Evolutionary conservation across 2,113 vertebrate genomes (phyloP), one percentile per base, ranked within the genome.

Genomic region (Pseudorectes ferrugineus): DNA sequence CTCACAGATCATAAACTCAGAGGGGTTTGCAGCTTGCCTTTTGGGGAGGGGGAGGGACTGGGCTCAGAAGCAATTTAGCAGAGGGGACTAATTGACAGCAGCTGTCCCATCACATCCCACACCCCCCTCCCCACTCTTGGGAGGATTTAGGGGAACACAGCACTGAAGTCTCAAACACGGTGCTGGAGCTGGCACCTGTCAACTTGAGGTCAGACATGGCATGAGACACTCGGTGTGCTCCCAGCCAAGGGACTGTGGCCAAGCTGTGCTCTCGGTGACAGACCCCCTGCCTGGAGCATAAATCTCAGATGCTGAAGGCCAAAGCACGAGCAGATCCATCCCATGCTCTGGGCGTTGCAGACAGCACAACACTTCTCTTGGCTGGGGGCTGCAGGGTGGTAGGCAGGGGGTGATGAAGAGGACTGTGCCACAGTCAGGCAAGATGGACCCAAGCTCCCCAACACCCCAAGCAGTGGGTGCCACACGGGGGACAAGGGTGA

Each of bases 1-100:
- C 84, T 96, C 88, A 55, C 92, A 96, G 93, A 82, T 76, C 72
- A 63, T 93, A 97, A 96, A 92, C 84, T 91, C 92, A 66, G 83
- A 90, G 62, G 81, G 84, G 80, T 61, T 88, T 95, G 93, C 55
- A 86, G 84, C 82, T 91, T 85, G 63, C 49, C 52, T 93, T 85
- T 78, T 0, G 13, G 25, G 72, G 42, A 79, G 67, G 24, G 72
- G 54, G 38, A 61, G 21, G 63, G 49, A 46, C 38, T 26, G 63
- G 59, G 79, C 75, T 76, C 82, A 77, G 66, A 73, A 68, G 83
- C 85, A 71, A 96, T 96, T 96, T 96, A 88, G 92, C 59, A 91
- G 79, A 87, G 70, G 63, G 63, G 51, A 81, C 80, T 95, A 96
- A 92, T 91, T 79, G 23, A 48, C 43, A 84, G 52, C 78, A 82